phyloP scores from a whole-genome alignment of 2,888 invertebrate species.

The Hofmannophila pseudospretella region DNA sequence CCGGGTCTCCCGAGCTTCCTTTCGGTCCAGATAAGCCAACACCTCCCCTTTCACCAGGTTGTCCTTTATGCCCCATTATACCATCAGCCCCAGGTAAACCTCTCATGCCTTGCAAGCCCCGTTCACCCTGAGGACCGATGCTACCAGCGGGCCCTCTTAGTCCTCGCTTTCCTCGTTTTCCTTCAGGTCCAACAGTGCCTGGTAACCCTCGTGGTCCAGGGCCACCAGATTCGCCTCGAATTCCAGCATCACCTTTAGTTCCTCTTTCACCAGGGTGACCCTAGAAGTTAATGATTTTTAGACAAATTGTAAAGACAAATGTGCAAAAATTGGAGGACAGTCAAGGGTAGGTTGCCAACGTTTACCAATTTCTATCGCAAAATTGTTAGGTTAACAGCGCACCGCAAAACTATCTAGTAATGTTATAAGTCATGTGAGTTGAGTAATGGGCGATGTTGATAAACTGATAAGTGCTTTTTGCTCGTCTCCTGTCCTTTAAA shows the following conservation, averaged over 20 bases:
- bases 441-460: no score
- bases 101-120: slow-evolving; percentile 80
- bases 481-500: no score
- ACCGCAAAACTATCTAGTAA: no score
- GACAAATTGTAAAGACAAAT: no score
- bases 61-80: slow-evolving; percentile 85
- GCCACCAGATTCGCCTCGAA: slow-evolving; percentile 85
- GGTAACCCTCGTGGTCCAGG: slow-evolving; percentile 87
- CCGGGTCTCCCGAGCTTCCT: slow-evolving; percentile 80
- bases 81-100: slow-evolving; percentile 89
- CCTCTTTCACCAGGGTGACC: slow-evolving; percentile 88
- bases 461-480: no score
- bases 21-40: slow-evolving; percentile 71
- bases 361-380: no score
- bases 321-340: no score
- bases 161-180: slow-evolving; percentile 89
- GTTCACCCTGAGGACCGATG: slow-evolving; percentile 85
- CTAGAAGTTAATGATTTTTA: slow-evolving; percentile 45
- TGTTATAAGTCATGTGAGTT: no score
- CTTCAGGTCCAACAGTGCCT: slow-evolving; percentile 85
- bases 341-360: no score
- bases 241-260: slow-evolving; percentile 86
- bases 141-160: slow-evolving; percentile 86
- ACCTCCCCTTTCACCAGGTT: slow-evolving; percentile 83
- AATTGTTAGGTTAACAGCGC: no score